A percentile compares a stretch with the other conserved stretches of the same genome.
phyloP scores from a whole-genome alignment of 2,888 invertebrate species.

The Calliphora vomitoria region DNA sequence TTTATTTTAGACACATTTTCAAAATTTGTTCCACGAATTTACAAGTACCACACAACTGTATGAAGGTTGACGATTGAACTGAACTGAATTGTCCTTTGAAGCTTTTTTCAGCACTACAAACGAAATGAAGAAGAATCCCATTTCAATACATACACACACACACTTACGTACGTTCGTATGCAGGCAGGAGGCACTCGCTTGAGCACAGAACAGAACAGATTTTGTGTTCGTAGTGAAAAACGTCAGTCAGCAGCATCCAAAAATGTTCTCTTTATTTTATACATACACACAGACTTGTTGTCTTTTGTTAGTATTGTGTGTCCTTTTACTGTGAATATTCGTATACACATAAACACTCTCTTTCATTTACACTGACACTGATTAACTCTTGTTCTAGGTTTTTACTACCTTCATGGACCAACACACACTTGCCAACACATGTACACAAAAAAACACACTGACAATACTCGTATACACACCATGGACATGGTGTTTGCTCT shows the following conservation, averaged over 20 bases:
- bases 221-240: constrained; percentile 10
- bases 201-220: constrained; percentile 26
- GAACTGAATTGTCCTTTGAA: constrained; percentile 69
- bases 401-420: constrained; percentile 18
- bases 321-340: constrained; percentile 33
- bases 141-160: neutral
- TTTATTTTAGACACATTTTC: constrained; percentile 51
- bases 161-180: neutral
- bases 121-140: constrained; percentile 39
- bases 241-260: constrained; percentile 50
- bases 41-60: constrained; percentile 64
- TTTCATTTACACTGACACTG: constrained; percentile 43
- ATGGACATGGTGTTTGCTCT: constrained; percentile 48
- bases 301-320: constrained; percentile 42
- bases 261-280: constrained; percentile 50
- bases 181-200: neutral
- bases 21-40: constrained; percentile 53
- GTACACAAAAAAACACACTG: neutral
- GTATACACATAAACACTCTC: constrained; percentile 34
- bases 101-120: constrained; percentile 67
- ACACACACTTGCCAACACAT: neutral
- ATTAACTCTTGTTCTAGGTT: constrained; percentile 40
- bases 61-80: constrained; percentile 74
- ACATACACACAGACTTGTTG: neutral
- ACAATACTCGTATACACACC: neutral